These are phyloP conservation scores for Gouania willdenowi DNA, from an alignment of 2,797 vertebrate species.

Conservation along the genomic window DNA sequence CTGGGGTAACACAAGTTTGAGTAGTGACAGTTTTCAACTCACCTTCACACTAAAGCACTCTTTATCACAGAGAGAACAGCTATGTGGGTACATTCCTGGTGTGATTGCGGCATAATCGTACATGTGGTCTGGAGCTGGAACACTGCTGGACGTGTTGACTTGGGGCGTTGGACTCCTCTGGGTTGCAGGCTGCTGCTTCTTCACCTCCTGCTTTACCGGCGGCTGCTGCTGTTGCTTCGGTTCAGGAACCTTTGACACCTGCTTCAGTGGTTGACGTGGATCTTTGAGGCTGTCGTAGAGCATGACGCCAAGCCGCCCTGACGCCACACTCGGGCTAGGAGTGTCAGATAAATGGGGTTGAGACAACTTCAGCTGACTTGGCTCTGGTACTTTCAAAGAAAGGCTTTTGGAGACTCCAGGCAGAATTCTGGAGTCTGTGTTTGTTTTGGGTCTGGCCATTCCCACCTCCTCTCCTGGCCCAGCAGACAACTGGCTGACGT, in stretches of 20 bases:
- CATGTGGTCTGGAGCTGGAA: slow-evolving; percentile 87
- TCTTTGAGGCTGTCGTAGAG: slow-evolving; percentile 7
- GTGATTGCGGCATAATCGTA: slow-evolving; percentile 89
- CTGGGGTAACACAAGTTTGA: too few species aligned
- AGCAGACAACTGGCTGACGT: slow-evolving; percentile 81
- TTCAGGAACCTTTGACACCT: neutral
- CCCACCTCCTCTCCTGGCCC: slow-evolving; percentile 62
- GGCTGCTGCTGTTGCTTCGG: neutral
- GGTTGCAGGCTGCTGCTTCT: neutral
- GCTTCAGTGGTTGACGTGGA: neutral
- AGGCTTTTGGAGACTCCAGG: slow-evolving; percentile 21
- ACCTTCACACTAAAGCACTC: slow-evolving; percentile 91
- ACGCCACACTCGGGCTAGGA: slow-evolving; percentile 2
- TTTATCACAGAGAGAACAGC: slow-evolving; percentile 95
- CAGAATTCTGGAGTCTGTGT: slow-evolving; percentile 28
- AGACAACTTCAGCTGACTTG: neutral
- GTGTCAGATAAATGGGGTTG: neutral
- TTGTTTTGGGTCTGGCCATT: slow-evolving; percentile 23
- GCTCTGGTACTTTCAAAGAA: slow-evolving; percentile 17
- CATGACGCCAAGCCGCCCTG: slow-evolving; percentile 33
- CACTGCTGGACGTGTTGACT: slow-evolving; percentile 45
- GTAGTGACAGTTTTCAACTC: slow-evolving; percentile 78
- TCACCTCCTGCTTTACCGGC: neutral
- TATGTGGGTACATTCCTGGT: slow-evolving; percentile 92
- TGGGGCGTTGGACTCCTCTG: neutral